These are phyloP conservation scores for Nomada fucata DNA, from an alignment of 2,888 invertebrate species.

Conservation along the genomic window DNA sequence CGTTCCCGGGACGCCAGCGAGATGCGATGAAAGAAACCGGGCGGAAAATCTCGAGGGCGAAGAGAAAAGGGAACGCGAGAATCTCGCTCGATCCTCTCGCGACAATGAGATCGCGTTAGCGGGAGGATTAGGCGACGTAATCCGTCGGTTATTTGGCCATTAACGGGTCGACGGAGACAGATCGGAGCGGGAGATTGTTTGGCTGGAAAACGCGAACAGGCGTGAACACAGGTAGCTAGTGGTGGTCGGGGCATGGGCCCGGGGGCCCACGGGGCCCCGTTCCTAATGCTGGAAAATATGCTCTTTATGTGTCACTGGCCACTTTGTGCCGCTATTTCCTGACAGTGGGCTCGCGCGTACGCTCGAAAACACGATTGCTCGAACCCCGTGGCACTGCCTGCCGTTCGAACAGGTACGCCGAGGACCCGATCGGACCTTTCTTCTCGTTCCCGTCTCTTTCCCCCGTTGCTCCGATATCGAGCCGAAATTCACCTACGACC, in stretches of 20 bases:
- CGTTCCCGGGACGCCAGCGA: neutral
- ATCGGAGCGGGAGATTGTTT: slow-evolving; percentile 71
- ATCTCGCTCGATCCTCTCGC: slow-evolving; percentile 54
- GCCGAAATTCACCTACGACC: no score
- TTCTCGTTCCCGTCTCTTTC: no score
- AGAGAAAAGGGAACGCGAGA: slow-evolving; percentile 36
- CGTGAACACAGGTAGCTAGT: slow-evolving; percentile 76
- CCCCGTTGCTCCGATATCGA: no score
- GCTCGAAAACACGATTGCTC: slow-evolving; percentile 35
- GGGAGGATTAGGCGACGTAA: slow-evolving; percentile 77
- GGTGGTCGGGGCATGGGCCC: slow-evolving; percentile 22
- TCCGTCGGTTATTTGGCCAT: slow-evolving; percentile 82
- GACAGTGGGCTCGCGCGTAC: slow-evolving; percentile 52
- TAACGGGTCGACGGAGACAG: slow-evolving; percentile 71
- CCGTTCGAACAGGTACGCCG: neutral
- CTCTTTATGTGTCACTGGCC: slow-evolving; percentile 84
- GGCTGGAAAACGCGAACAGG: slow-evolving; percentile 65
- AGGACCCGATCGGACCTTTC: no score
- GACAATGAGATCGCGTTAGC: slow-evolving; percentile 73
- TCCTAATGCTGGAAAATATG: slow-evolving; percentile 82
- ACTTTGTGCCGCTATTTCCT: slow-evolving; percentile 77
- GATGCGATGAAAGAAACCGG: neutral
- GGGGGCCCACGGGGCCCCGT: slow-evolving; percentile 27
- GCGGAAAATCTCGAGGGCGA: slow-evolving; percentile 10
- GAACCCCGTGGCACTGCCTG: neutral